Conservation (phyloP, 2,113 vertebrate genomes). For the Phaethon lepturus region DNA sequence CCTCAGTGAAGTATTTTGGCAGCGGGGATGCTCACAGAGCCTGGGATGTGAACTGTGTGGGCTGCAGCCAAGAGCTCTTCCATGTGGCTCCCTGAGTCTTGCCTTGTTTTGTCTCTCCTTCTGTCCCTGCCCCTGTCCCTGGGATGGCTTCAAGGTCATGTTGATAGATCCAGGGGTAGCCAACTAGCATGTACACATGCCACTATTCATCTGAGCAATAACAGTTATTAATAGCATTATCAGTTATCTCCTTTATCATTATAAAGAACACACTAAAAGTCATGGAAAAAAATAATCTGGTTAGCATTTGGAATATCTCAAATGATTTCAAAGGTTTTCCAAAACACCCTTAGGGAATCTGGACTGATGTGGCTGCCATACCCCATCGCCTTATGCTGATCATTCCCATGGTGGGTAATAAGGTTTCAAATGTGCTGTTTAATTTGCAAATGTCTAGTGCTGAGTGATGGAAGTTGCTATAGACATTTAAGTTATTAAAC, state of each 20-base stretch:
- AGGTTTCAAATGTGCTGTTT: neutral
- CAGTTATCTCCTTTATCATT: neutral
- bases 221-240: neutral
- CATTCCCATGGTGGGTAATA: neutral
- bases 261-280: neutral
- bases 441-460: neutral
- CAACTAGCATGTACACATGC: neutral
- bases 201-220: neutral
- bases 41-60: neutral
- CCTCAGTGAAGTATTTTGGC: neutral
- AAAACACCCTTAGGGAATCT: neutral
- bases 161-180: neutral
- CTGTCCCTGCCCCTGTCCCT: neutral
- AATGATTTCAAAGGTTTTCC: neutral
- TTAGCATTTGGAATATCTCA: neutral
- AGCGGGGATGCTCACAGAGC: neutral
- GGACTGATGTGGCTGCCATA: neutral
- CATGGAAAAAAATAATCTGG: neutral
- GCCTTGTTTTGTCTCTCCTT: neutral
- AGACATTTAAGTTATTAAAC: neutral
- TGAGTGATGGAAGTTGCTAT: neutral
- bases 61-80: neutral
- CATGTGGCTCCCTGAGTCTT: neutral
- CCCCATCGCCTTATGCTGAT: neutral
- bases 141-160: neutral